Evolutionary conservation across 2,797 vertebrate species (phyloP).

Genomic region (Myotis daubentonii): DNA sequence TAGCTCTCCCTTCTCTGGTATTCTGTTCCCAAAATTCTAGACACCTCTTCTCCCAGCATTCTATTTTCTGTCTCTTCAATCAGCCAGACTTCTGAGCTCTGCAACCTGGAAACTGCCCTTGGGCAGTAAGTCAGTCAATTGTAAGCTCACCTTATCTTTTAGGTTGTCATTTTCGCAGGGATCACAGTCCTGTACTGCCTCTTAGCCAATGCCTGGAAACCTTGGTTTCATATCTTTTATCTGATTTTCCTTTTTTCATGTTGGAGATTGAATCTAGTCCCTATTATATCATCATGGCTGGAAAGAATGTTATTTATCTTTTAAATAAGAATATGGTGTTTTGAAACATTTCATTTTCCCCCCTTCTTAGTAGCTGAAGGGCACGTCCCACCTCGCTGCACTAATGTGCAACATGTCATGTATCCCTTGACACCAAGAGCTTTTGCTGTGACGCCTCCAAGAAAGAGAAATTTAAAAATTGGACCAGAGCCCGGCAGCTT

Average conservation of each 20-base stretch:
- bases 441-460: neutral
- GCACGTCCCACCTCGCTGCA: neutral
- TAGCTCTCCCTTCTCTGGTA: neutral
- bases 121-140: neutral
- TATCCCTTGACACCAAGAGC: neutral
- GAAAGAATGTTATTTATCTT: slow-evolving; percentile 29
- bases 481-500: neutral
- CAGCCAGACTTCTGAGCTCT: neutral
- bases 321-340: neutral
- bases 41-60: neutral
- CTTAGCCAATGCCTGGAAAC: neutral
- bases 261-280: neutral
- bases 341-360: neutral
- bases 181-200: neutral
- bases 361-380: neutral
- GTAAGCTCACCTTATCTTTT: neutral
- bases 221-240: neutral
- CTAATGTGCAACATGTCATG: neutral
- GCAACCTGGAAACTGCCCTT: neutral
- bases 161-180: neutral
- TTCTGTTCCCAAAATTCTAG: neutral
- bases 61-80: neutral
- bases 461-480: neutral
- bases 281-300: neutral
- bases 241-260: neutral